Percentiles rank a stretch among this genome's conserved stretches.
Conservation (phyloP, 2,113 vertebrate species). For the Tylochromis polylepis region DNA sequence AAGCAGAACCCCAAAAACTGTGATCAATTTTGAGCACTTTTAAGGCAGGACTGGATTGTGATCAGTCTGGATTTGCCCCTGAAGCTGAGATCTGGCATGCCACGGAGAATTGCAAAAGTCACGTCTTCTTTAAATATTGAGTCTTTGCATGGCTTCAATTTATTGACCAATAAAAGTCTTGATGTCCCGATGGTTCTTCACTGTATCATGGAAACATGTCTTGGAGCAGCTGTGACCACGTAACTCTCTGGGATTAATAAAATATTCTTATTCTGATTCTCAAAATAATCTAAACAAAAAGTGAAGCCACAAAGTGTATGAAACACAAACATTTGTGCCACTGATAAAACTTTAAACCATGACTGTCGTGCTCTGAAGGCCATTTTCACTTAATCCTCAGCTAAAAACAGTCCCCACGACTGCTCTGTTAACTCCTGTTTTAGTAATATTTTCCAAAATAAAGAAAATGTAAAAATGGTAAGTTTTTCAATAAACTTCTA, state of each 20-base stretch:
- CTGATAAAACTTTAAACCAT: neutral
- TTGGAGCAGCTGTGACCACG: neutral
- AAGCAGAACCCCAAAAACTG: neutral
- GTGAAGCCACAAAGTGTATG: neutral
- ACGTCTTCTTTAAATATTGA: neutral
- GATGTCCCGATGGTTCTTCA: neutral
- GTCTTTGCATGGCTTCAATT: neutral
- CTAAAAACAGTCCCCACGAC: neutral
- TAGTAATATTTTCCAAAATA: neutral
- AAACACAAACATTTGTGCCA: neutral
- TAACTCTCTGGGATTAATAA: neutral
- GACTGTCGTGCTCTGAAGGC: neutral
- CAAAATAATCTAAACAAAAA: neutral
- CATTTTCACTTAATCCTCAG: neutral
- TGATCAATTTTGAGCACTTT: neutral
- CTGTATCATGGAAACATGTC: neutral
- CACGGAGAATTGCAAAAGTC: too few relatives aligned
- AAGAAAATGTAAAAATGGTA: rapidly evolving
- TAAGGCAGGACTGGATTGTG: neutral
- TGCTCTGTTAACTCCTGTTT: neutral
- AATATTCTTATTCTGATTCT: neutral
- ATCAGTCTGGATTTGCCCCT: neutral
- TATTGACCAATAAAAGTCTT: neutral
- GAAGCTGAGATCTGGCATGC: too few relatives aligned
- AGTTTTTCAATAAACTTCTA: neutral